Evolutionary conservation across 2,888 invertebrate genomes (phyloP), one percentile per base, ranked within the genome.

Genomic region (Nomada fucata): DNA sequence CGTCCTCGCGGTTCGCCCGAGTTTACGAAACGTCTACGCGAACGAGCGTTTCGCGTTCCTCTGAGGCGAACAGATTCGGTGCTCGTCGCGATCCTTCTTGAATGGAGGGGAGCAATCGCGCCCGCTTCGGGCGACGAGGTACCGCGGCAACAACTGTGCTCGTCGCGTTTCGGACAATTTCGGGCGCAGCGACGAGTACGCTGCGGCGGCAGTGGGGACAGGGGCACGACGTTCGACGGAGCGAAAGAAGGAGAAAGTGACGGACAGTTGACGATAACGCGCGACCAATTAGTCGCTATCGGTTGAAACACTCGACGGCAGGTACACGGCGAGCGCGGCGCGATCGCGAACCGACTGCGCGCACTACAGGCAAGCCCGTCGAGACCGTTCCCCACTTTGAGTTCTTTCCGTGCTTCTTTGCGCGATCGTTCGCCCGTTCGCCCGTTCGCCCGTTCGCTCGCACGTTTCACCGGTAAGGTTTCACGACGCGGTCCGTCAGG

Each of bases 291-390:
- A 60, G 29, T n/a, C n/a, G 69, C 60, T 78, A 71, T 76, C 71
- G 57, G 26, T 15, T 1, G 23, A 36, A 20, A 61, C 67, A 67
- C 65, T 69, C 29, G 64, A 50, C 20, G 60, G 9, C 13, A 36
- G 53, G 59, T 23, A 3, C 2, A 63, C 47, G 47, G 20, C 53
- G 29, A 53, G 42, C 70, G 42, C 57, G 61, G 36, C 76, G 79
- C 76, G 84, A 76, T 69, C 85, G 84, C 82, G 72, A 71, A 73
- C 82, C 82, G 85, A 85, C 78, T 72, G 71, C n/a, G 53, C 55
- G 55, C 71, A 67, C 71, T 68, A 63, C 79, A 76, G 79, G 71
- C 67, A 63, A 18, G 55, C 55, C 36, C 60, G 26, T 76, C 80
- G 80, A 63, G 50, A 50, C 67, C 44, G 68, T 68, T 73, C 77